Conservation (phyloP, 2,888 invertebrate genomes). For the Patella depressa region DNA sequence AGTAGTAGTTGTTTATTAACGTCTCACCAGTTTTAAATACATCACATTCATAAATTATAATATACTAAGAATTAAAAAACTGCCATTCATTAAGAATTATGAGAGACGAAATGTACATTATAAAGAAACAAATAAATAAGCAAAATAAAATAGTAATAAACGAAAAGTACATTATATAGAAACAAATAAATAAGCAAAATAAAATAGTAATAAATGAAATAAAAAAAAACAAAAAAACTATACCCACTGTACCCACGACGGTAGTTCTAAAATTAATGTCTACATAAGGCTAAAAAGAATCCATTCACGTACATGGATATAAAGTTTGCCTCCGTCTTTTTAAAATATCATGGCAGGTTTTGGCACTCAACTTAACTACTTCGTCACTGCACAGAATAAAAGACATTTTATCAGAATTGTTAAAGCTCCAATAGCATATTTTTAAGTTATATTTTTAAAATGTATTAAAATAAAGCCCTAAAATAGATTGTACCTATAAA, state of each 20-base stretch:
- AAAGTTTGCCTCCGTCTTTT: neutral
- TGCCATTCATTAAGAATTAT: slow-evolving; percentile 3
- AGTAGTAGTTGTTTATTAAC: no score
- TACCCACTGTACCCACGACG: neutral
- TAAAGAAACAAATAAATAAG: neutral
- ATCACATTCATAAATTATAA: no score
- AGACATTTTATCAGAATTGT: neutral
- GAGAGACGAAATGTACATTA: neutral
- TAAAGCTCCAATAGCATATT: no score
- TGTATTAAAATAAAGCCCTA: no score
- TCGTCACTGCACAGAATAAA: neutral
- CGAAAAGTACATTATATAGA: neutral
- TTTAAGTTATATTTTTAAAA: no score
- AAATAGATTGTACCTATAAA: no score
- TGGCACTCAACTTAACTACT: neutral
- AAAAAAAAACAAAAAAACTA: neutral
- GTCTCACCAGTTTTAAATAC: no score
- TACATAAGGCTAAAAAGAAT: no score
- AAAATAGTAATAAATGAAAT: neutral
- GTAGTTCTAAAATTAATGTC: neutral
- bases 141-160: neutral
- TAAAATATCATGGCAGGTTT: neutral
- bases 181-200: neutral
- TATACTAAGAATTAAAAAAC: neutral
- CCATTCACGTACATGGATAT: neutral